Evolutionary conservation across 2,888 invertebrate genomes (phyloP).

Genomic region (Andrena marginata): DNA sequence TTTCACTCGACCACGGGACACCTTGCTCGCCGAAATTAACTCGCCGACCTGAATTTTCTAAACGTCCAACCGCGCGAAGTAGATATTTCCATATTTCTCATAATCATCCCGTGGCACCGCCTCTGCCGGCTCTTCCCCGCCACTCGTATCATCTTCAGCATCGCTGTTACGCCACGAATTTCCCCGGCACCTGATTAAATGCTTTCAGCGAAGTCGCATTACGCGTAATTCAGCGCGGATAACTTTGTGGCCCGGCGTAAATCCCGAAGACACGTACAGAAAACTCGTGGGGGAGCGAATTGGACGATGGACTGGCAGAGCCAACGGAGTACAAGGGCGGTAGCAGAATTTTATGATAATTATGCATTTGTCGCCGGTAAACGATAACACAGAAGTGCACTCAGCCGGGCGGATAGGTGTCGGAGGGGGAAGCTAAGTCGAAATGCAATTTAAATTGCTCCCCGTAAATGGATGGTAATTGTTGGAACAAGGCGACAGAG

Average conservation of each 20-base stretch:
- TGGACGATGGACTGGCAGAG: not conserved
- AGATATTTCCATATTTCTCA: too few species aligned
- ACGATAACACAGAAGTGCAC: conserved; percentile 46
- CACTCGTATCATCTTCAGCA: not conserved
- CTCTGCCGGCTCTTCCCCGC: too few species aligned
- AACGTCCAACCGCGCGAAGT: not conserved
- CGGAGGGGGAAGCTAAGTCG: conserved; percentile 27
- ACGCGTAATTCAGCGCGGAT: not conserved
- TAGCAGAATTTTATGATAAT: conserved; percentile 33
- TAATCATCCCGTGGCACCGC: too few species aligned
- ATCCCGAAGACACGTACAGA: not conserved
- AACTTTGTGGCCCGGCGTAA: not conserved
- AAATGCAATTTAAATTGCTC: conserved; percentile 45
- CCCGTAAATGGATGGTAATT: conserved; percentile 54
- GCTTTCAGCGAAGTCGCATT: conserved; percentile 2
- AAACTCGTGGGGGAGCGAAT: not conserved
- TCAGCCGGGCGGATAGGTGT: not conserved
- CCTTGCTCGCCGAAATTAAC: conserved; percentile 10
- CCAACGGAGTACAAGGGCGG: not conserved
- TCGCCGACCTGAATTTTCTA: not conserved
- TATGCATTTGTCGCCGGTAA: conserved; percentile 10
- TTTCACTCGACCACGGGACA: not conserved
- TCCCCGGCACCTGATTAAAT: not conserved
- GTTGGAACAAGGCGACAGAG: conserved; percentile 15
- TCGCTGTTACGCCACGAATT: not conserved